Base-by-base conservation (phyloP, 2,888 invertebrate genomes). In the Cordylochernes scorpioides region DNA sequence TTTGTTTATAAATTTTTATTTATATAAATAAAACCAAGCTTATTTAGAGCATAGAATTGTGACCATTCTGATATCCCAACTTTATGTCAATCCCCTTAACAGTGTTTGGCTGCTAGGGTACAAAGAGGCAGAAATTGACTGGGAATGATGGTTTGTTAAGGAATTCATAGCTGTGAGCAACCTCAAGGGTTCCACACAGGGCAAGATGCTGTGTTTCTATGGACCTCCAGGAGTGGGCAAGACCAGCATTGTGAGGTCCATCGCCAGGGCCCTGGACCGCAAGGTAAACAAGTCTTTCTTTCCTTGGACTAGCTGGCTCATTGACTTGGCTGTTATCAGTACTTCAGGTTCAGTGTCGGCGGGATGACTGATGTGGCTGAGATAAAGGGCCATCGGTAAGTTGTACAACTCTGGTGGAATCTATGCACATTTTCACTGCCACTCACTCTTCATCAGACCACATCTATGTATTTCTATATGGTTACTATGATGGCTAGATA, bases 361-460 rank as follows among this genome's bases (percentile, higher is more conserved):
- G 97, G 97, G 25, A 94, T 99, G 94, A 84, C 88, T 1, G 97
- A 99, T 57, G 91, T 99, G 8, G 94, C 97, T 1, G 97, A 99
- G 63, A 94, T 99, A 47, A 99, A 99, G 57, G 97, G 97, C 0
- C 94, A 97, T 54, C 61, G 91, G 39, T 53, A 39, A 34, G 17
- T 15, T 19, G n/a, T n/a, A n/a, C n/a, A n/a, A n/a, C n/a, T n/a
- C n/a, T n/a, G n/a, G n/a, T n/a, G n/a, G n/a, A n/a, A n/a, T 32
- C n/a, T n/a, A n/a, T n/a, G n/a, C n/a, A n/a, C n/a, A n/a, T n/a
- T n/a, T n/a, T n/a, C n/a, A n/a, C n/a, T n/a, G n/a, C n/a, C n/a
- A n/a, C n/a, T n/a, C n/a, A n/a, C n/a, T n/a, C n/a, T n/a, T n/a
- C n/a, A n/a, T n/a, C n/a, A n/a, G n/a, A n/a, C n/a, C n/a, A n/a